These are phyloP conservation scores for Gymnorhina tibicen DNA, from an alignment of 2,113 vertebrate species.

Conservation along the genomic window DNA sequence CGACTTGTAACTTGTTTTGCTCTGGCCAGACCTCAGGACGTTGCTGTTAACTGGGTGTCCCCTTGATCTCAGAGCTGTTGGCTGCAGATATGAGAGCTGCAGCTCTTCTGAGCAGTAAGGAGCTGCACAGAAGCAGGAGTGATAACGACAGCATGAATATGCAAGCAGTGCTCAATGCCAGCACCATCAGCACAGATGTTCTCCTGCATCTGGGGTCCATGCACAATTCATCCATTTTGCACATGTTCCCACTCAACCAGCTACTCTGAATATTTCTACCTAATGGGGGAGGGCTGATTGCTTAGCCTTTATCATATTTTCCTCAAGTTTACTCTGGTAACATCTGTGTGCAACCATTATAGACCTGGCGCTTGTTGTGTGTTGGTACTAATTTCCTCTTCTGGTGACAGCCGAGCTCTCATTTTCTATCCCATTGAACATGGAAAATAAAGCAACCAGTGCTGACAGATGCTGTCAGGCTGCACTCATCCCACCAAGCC, in stretches of 20 bases:
- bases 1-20: neutral
- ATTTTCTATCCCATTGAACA: neutral
- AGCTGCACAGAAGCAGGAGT: neutral
- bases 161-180: constrained; percentile 30
- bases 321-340: constrained; percentile 42
- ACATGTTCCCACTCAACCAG: constrained; percentile 45
- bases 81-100: neutral
- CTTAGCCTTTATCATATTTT: constrained; percentile 38
- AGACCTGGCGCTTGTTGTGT: neutral
- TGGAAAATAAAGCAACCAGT: neutral
- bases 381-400: neutral
- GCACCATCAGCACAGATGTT: constrained; percentile 43
- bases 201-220: constrained; percentile 44
- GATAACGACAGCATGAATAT: constrained; percentile 43
- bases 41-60: neutral
- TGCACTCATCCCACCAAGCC: neutral
- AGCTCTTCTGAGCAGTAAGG: neutral
- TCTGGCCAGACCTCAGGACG: neutral
- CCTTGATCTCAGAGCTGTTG: neutral
- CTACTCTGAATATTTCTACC: neutral
- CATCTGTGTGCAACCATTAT: constrained; percentile 60
- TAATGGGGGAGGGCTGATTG: constrained; percentile 14
- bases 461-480: neutral
- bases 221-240: neutral
- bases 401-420: neutral